phyloP scores from a whole-genome alignment of 2,797 vertebrate genomes.

The Cryptoblepharus egeriae region DNA sequence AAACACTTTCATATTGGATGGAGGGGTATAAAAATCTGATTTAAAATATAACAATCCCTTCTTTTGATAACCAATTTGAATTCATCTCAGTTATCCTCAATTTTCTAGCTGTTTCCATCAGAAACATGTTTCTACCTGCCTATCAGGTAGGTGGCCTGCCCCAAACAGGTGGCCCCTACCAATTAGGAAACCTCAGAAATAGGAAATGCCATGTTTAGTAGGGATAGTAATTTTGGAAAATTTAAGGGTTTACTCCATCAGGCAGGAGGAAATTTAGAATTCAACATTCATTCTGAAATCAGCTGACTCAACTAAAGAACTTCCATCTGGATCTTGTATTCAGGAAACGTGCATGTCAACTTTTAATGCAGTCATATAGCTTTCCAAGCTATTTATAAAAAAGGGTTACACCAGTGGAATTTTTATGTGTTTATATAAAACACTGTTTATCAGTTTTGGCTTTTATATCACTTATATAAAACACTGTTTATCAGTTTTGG shows the following conservation, averaged over 20 bases:
- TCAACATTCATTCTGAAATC: background rate
- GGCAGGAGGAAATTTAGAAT: background rate
- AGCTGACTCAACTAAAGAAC: conserved; percentile 12
- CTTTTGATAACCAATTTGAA: background rate
- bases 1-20: too few species aligned
- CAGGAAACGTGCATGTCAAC: background rate
- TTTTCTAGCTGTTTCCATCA: background rate
- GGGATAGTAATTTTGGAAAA: background rate
- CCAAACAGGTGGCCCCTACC: too few species aligned
- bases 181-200: background rate
- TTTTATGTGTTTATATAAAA: too few species aligned
- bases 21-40: background rate
- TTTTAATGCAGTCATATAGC: background rate
- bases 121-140: background rate
- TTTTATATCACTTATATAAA: too few species aligned
- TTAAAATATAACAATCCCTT: background rate
- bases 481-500: too few species aligned
- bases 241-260: too few species aligned
- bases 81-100: background rate
- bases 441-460: too few species aligned
- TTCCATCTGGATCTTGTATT: background rate
- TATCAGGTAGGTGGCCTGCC: background rate
- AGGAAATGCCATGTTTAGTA: background rate
- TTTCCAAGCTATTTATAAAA: background rate
- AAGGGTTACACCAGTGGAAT: background rate